These are phyloP conservation scores for Pseudolaguvia tuberculata DNA, from an alignment of 2,113 vertebrate genomes.

Conservation along the genomic window DNA sequence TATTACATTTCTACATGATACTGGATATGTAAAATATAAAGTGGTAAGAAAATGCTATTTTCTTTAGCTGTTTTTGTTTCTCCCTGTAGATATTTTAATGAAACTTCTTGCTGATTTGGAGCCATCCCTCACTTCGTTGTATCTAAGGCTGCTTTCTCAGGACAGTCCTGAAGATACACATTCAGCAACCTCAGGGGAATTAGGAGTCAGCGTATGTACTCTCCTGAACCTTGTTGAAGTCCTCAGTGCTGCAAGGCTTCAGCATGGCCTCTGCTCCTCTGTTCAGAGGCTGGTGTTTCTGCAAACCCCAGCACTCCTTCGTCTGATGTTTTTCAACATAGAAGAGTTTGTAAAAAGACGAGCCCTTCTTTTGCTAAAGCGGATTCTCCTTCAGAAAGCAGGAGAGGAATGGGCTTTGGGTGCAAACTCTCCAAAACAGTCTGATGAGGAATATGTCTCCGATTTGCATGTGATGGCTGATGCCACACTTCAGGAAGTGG, in stretches of 20 bases:
- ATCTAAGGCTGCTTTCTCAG: conserved; percentile 58
- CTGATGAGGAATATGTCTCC: conserved; percentile 24
- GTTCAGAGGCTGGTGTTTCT: conserved; percentile 70
- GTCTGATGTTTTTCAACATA: conserved; percentile 53
- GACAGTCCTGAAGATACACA: conserved; percentile 2
- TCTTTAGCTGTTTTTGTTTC: background rate
- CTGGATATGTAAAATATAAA: background rate
- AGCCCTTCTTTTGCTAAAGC: conserved; percentile 78
- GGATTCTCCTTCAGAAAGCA: conserved; percentile 68
- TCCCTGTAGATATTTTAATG: conserved; percentile 62
- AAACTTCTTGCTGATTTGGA: conserved; percentile 72
- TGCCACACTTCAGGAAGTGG: conserved; percentile 62
- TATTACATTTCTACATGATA: background rate
- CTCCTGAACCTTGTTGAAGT: conserved; percentile 79
- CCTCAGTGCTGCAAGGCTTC: conserved; percentile 66
- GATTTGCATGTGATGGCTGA: conserved; percentile 65
- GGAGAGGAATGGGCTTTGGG: conserved; percentile 73
- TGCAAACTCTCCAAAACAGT: background rate
- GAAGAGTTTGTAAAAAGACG: conserved; percentile 74
- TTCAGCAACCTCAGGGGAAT: conserved; percentile 26
- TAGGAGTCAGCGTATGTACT: conserved; percentile 53
- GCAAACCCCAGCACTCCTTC: conserved; percentile 63
- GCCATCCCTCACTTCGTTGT: conserved; percentile 65
- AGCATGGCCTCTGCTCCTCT: conserved; percentile 41
- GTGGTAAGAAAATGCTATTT: background rate